These are phyloP conservation scores for Ciconia nigra DNA, from an alignment of 2,797 vertebrate species.

Conservation along the genomic window DNA sequence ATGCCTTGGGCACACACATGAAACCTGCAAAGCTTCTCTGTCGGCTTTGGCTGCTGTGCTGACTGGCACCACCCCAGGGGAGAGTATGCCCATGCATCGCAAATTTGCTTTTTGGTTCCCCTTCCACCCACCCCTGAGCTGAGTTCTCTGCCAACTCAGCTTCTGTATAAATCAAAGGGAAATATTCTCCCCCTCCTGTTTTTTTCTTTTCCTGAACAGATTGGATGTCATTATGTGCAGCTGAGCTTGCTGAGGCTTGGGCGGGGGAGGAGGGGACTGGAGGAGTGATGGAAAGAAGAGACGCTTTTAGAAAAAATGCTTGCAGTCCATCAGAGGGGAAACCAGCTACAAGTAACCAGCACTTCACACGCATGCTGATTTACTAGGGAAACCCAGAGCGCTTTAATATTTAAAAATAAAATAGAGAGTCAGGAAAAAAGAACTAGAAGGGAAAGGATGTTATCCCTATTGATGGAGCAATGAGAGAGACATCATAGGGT, in stretches of 20 bases:
- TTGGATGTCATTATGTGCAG: constrained; percentile 74
- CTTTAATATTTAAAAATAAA: constrained; percentile 62
- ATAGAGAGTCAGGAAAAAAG: background rate
- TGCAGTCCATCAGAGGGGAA: constrained; percentile 63
- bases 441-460: background rate
- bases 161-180: constrained; percentile 73
- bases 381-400: constrained; percentile 57
- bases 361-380: constrained; percentile 54
- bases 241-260: constrained; percentile 63
- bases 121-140: constrained; percentile 63
- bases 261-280: constrained; percentile 50
- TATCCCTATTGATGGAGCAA: background rate
- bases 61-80: constrained; percentile 67
- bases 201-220: constrained; percentile 73
- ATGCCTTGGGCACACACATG: constrained; percentile 59
- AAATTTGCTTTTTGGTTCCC: constrained; percentile 67
- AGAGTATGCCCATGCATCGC: constrained; percentile 67
- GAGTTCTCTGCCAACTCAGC: constrained; percentile 69
- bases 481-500: background rate
- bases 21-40: constrained; percentile 63
- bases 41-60: constrained; percentile 59
- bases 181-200: constrained; percentile 68
- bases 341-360: constrained; percentile 61
- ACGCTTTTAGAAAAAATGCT: constrained; percentile 57
- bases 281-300: constrained; percentile 56